Conservation (phyloP, 2,797 vertebrate genomes). For the Coilia nasus region DNA sequence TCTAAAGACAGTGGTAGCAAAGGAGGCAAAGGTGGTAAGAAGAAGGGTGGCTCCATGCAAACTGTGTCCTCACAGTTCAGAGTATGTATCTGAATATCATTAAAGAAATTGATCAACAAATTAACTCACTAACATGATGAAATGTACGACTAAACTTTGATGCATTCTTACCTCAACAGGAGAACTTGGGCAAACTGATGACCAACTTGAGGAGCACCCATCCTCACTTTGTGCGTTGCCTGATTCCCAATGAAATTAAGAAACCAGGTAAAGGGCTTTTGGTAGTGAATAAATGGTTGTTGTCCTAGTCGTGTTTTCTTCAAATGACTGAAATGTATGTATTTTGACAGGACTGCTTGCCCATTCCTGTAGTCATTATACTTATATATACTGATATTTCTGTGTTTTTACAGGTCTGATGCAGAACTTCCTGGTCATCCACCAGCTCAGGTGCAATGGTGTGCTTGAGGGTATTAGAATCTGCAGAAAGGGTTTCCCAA, state of each 20-base stretch:
- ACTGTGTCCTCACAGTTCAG: conserved; percentile 71
- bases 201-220: conserved; percentile 84
- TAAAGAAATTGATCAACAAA: not conserved
- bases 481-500: conserved; percentile 74
- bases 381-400: too few relatives aligned
- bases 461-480: conserved; percentile 84
- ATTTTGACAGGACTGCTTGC: too few relatives aligned
- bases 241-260: conserved; percentile 77
- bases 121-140: too few relatives aligned
- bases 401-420: conserved; percentile 75
- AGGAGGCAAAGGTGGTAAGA: conserved; percentile 79
- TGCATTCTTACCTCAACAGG: conserved; percentile 63
- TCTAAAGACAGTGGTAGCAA: conserved; percentile 65
- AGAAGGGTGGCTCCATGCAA: conserved; percentile 83
- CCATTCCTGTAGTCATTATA: too few relatives aligned
- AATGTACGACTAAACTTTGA: too few relatives aligned
- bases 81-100: conserved; percentile 63
- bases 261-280: conserved; percentile 47
- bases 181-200: conserved; percentile 91
- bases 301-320: too few relatives aligned
- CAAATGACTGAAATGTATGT: too few relatives aligned
- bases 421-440: conserved; percentile 89
- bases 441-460: conserved; percentile 88
- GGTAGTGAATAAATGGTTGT: not conserved
- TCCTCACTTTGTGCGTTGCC: conserved; percentile 88